Evolutionary conservation across 2,797 vertebrate species (phyloP), one percentile per base, ranked within the genome.

Genomic region (Danio jaintianensis): DNA sequence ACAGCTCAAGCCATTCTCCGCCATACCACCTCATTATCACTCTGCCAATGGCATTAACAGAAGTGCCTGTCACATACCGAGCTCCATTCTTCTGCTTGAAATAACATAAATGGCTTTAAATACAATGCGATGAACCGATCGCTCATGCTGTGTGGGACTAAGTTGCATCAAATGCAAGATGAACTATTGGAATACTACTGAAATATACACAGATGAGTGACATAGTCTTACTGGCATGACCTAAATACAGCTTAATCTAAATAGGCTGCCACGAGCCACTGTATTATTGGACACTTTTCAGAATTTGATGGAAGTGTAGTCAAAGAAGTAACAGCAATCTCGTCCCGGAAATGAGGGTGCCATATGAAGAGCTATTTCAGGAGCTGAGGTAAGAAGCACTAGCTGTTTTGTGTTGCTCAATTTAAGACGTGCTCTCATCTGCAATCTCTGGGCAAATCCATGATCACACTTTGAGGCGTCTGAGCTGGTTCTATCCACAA

Each of bases 21-120:
- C 62, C 40, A 62, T 7, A 45, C 69, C 20, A 43, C 20, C 55
- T 67, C 62, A 73, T 73, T 73, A 78, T 71, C 50, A 43, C 75
- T 73, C 52, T 52, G 75, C 69, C 68, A 67, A 58, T 67, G 43
- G 66, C 74, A 61, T 68, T 68, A 61, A 36, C 63, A 67, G 40
- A 9, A 58, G 56, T 38, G 47, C 47, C 73, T 12, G 48, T 71
- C 9, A 18, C 29, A 64, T 72, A 45, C 43, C 71, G 16, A 77
- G 22, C 13, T 71, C 20, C 16, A 40, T 29, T 71, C 63, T 58
- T 43, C 42, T 58, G 52, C 22, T 36, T 36, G 22, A 11, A 68
- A 58, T 48, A 58, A 16, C 11, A 36, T 47, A 68, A 20, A 68
- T 58, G 0, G 0, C n/a, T 47, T 36, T 5, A 68, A 67, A 38